Percentiles rank a stretch among this genome's conserved stretches.
These are phyloP conservation scores for Heterotilapia buettikoferi DNA, from an alignment of 2,113 vertebrate genomes.

Conservation along the genomic window DNA sequence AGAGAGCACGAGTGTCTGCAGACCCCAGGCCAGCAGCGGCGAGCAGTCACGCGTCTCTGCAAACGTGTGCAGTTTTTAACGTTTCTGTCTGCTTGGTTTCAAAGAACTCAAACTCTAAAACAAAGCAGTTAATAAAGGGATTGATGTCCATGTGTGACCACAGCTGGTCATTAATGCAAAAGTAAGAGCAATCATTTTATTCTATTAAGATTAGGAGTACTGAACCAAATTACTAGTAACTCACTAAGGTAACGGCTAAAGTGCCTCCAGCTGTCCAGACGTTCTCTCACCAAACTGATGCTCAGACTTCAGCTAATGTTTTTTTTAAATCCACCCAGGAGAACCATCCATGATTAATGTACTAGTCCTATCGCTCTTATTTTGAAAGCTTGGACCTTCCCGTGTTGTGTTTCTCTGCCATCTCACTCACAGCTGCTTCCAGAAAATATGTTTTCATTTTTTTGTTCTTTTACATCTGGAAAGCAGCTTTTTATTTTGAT, in stretches of 20 bases:
- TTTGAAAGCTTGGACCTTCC: background rate
- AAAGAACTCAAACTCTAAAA: background rate
- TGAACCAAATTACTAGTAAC: background rate
- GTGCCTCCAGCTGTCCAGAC: background rate
- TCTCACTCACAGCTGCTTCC: background rate
- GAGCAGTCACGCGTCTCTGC: background rate
- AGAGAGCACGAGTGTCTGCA: background rate
- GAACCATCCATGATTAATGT: background rate
- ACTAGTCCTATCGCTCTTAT: background rate
- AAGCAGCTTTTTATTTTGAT: background rate
- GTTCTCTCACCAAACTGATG: background rate
- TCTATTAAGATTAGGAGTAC: background rate
- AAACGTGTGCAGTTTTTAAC: background rate
- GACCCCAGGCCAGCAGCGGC: fast-evolving
- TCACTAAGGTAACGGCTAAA: background rate
- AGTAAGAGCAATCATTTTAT: background rate
- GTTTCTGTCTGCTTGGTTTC: background rate
- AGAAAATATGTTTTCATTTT: background rate
- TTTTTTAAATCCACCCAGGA: background rate
- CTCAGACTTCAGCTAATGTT: background rate
- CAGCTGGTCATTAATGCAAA: background rate
- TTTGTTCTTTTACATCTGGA: background rate
- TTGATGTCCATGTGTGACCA: fast-evolving
- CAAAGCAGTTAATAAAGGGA: background rate
- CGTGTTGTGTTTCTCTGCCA: background rate